A percentile compares a stretch with the other conserved stretches of the same genome.
phyloP scores from a whole-genome alignment of 2,888 invertebrate genomes.

The Silvanus unidentatus region DNA sequence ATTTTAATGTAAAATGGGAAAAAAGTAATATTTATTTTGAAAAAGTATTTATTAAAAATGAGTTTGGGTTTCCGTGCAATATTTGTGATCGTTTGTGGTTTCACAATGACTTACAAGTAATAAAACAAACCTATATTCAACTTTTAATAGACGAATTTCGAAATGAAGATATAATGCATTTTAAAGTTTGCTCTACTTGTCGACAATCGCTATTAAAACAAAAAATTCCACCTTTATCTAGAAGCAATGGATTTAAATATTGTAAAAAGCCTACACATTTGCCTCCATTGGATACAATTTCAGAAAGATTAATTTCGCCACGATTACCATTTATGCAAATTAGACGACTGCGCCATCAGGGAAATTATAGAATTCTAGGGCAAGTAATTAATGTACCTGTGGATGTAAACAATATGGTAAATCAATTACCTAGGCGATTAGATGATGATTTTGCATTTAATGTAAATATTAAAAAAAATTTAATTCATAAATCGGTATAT shows the following conservation, averaged over 20 bases:
- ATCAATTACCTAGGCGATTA: conserved; percentile 4
- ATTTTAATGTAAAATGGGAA: no score
- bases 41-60: no score
- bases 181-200: not conserved
- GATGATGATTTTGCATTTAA: not conserved
- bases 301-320: not conserved
- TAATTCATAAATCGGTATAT: no score
- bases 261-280: not conserved
- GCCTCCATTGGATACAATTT: not conserved
- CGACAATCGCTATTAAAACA: not conserved
- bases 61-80: no score
- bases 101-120: no score
- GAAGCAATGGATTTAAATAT: not conserved
- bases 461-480: no score
- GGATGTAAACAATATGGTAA: conserved; percentile 20
- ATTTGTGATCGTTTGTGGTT: no score
- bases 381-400: conserved; percentile 28
- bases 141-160: no score
- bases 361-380: no score
- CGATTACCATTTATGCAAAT: not conserved
- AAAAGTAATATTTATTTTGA: no score
- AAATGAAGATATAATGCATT: not conserved
- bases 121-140: no score
- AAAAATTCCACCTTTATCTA: not conserved
- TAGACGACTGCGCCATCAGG: no score